A percentile compares a stretch with the other conserved stretches of the same genome.
phyloP scores from a whole-genome alignment of 2,888 invertebrate species.

The Portevinia maculata region DNA sequence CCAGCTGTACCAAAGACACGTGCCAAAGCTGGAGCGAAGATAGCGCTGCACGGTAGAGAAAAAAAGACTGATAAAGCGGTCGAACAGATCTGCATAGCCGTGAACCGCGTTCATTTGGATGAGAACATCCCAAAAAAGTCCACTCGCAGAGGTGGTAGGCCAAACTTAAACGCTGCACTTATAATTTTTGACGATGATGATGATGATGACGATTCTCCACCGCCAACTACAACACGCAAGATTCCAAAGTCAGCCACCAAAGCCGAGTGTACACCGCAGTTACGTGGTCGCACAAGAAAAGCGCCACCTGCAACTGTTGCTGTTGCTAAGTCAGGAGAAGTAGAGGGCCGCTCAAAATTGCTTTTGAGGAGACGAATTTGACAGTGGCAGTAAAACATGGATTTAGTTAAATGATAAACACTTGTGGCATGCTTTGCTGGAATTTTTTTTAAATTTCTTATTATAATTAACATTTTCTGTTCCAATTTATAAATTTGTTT shows the following conservation, averaged over 20 bases:
- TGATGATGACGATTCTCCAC: slow-evolving; percentile 53
- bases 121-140: slow-evolving; percentile 20
- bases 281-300: slow-evolving; percentile 39
- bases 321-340: slow-evolving; percentile 31
- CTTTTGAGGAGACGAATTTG: slow-evolving; percentile 58
- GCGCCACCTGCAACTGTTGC: slow-evolving; percentile 23
- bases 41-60: slow-evolving; percentile 8
- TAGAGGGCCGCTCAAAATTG: slow-evolving; percentile 24
- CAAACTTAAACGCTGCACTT: slow-evolving; percentile 54
- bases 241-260: slow-evolving; percentile 51
- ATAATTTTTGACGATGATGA: slow-evolving; percentile 48
- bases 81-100: slow-evolving; percentile 44
- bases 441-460: not conserved
- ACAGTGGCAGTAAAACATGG: not conserved
- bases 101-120: slow-evolving; percentile 41
- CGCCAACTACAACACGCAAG: slow-evolving; percentile 9
- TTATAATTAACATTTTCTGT: slow-evolving; percentile 8
- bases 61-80: slow-evolving; percentile 15
- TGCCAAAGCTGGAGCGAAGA: slow-evolving; percentile 8
- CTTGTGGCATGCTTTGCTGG: not conserved
- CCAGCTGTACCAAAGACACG: slow-evolving; percentile 9
- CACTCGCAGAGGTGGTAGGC: not conserved
- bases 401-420: not conserved
- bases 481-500: slow-evolving; percentile 17
- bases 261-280: slow-evolving; percentile 45